Base-by-base conservation (phyloP, 2,888 invertebrate species). In the Cheilosia vulpina region DNA sequence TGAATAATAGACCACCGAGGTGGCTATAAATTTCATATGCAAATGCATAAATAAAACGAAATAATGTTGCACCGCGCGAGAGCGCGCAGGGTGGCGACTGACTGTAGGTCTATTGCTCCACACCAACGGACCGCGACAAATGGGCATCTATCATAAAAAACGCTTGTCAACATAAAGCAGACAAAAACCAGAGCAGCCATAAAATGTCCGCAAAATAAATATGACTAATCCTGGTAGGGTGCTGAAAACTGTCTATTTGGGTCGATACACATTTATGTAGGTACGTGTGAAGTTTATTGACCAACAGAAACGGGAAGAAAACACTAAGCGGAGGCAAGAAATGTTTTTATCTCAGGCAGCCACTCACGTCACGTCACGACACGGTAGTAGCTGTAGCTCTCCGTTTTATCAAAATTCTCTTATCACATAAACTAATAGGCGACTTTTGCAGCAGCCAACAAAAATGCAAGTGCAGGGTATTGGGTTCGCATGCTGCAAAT, bases 1-100 rank as follows among this genome's bases (percentile, higher is more conserved):
- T 85, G 76, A 81, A 85, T 85, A 85, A 85, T 81, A 66, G 85
- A 76, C 85, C 85, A 85, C 85, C 85, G 55, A 72, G 31, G 81
- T 81, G 69, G 81, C 38, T 50, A 77, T 85, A 85, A 77, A 85
- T 85, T 85, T 62, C 55, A 31, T 65, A 81, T 81, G 77, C 76
- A 81, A 85, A 81, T 81, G 65, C 76, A 76, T 62, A 75, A 81
- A 80, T 81, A 85, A 81, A 66, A n/a, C 63, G 31, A 68, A 81
- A 68, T 41, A 76, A 76, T 66, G 79, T 79, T 66, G 31, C 63
- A 38, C 15, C 58, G 27, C 58, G 15, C 34, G 21, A 21, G 31
- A 38, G 31, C 38, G 66, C 21, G 55, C 34, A 50, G 58, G 69
- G 60, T 43, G 63, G 45, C n/a, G 66, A 31, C 55, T 58, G 73